A percentile compares a stretch with the other conserved stretches of the same genome.
Evolutionary conservation across 2,888 invertebrate species (phyloP).

Genomic region (Hesperia comma): DNA sequence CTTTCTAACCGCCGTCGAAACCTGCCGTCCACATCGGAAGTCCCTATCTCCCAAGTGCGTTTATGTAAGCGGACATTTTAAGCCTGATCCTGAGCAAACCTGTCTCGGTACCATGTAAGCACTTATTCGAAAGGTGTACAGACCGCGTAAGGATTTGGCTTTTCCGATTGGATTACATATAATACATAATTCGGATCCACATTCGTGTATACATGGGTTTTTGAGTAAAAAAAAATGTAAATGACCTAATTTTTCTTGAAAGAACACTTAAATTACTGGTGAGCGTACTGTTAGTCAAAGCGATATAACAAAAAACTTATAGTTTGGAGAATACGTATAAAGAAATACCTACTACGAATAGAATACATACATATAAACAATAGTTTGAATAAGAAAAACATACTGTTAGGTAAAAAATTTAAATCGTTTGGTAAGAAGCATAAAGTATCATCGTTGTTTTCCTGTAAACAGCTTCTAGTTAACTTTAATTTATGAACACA

Average conservation of each 20-base stretch:
- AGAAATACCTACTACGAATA: too few relatives aligned
- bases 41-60: slow-evolving; percentile 22
- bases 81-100: background rate
- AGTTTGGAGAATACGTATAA: too few relatives aligned
- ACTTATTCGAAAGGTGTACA: slow-evolving; percentile 4
- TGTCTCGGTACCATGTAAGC: background rate
- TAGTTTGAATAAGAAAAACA: background rate
- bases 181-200: background rate
- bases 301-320: too few relatives aligned
- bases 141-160: background rate
- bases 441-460: background rate
- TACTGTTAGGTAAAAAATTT: background rate
- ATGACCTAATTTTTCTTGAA: too few relatives aligned
- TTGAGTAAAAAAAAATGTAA: too few relatives aligned
- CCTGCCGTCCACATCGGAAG: slow-evolving; percentile 20
- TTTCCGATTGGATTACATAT: background rate
- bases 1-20: slow-evolving; percentile 19
- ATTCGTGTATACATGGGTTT: background rate
- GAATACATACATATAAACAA: too few relatives aligned
- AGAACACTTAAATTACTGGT: too few relatives aligned
- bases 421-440: background rate
- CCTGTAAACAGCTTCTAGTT: too few relatives aligned
- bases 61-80: slow-evolving; percentile 13
- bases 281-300: too few relatives aligned
- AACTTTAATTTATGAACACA: background rate